Evolutionary conservation across 2,113 vertebrate species (phyloP).

Genomic region (Melanostigma gelatinosum): DNA sequence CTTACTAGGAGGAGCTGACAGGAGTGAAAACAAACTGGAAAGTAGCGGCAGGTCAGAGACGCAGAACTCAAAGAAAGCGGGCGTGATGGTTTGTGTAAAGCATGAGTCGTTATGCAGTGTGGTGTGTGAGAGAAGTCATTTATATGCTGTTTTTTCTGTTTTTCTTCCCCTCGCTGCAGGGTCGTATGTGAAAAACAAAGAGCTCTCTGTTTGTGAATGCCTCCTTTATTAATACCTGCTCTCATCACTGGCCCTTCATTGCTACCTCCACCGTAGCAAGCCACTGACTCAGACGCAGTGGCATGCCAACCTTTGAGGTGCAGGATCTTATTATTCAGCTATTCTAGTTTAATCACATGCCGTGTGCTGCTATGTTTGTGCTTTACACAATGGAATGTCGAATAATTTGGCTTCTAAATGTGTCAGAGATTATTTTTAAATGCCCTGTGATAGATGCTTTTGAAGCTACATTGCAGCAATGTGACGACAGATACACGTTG

Average conservation of each 20-base stretch:
- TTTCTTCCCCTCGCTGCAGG: slow-evolving; percentile 8
- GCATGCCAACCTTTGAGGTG: slow-evolving; percentile 15
- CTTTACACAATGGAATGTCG: not conserved
- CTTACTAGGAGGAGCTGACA: slow-evolving; percentile 1
- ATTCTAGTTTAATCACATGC: slow-evolving; percentile 14
- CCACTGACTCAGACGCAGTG: slow-evolving; percentile 18
- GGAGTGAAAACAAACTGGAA: not conserved
- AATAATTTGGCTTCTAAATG: not conserved
- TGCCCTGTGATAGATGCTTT: not conserved
- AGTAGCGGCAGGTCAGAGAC: not conserved
- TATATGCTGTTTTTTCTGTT: slow-evolving; percentile 24
- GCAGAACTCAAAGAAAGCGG: slow-evolving; percentile 2
- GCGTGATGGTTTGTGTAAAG: not conserved
- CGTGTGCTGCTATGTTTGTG: slow-evolving; percentile 20
- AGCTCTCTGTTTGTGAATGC: slow-evolving; percentile 44
- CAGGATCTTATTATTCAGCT: slow-evolving; percentile 2
- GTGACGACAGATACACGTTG: not conserved
- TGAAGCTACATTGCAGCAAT: not conserved
- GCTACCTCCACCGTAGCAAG: slow-evolving; percentile 17
- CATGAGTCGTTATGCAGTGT: slow-evolving; percentile 41
- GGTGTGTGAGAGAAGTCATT: slow-evolving; percentile 16
- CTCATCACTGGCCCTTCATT: slow-evolving; percentile 32
- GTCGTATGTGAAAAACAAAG: slow-evolving; percentile 60
- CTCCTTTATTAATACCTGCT: slow-evolving; percentile 45
- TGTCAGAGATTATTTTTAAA: slow-evolving; percentile 12